Base-by-base conservation (phyloP, 2,113 vertebrate genomes). In the Rhinoderma darwinii region DNA sequence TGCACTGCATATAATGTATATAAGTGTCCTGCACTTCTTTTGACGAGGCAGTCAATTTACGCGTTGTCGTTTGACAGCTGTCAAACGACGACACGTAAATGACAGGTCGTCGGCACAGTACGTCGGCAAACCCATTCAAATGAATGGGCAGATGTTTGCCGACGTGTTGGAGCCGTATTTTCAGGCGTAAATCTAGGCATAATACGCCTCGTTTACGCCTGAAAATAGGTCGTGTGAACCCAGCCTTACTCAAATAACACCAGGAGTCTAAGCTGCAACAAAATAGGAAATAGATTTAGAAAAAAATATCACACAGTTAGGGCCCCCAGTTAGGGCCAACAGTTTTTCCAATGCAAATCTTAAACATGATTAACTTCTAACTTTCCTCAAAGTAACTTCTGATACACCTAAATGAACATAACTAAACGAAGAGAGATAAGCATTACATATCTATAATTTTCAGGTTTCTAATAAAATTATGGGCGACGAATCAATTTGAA, bases 231-330 rank as follows among this genome's bases (percentile, higher is more conserved):
- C n/a, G n/a, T n/a, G n/a, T n/a, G n/a, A n/a, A n/a, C n/a, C n/a
- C n/a, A n/a, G n/a, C n/a, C n/a, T 72, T 72, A 72, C 35, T 72
- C 68, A 72, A 41, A 39, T 41, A 72, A 72, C 35, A 72, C 68
- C 37, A 25, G 20, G 20, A 41, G 3, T 25, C 68, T 41, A 72
- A 39, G 25, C 68, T 72, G 68, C 35, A 39, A 20, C 68, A 41
- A 72, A 72, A 41, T 72, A 72, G 25, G 68, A 72, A 72, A 41
- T 72, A 72, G 18, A 72, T 39, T 70, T n/a, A n/a, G n/a, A n/a
- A 17, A 18, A 35, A 72, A 39, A 39, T 72, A 20, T 72, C 37
- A 39, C 68, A 72, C 20, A 10, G 68, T 18, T 68, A 18, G 32
- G 68, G 18, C 68, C 68, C 66, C 68, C 35, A 32, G 68, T n/a